Conservation (phyloP, 2,888 invertebrate species). For the Elysia crispata region DNA sequence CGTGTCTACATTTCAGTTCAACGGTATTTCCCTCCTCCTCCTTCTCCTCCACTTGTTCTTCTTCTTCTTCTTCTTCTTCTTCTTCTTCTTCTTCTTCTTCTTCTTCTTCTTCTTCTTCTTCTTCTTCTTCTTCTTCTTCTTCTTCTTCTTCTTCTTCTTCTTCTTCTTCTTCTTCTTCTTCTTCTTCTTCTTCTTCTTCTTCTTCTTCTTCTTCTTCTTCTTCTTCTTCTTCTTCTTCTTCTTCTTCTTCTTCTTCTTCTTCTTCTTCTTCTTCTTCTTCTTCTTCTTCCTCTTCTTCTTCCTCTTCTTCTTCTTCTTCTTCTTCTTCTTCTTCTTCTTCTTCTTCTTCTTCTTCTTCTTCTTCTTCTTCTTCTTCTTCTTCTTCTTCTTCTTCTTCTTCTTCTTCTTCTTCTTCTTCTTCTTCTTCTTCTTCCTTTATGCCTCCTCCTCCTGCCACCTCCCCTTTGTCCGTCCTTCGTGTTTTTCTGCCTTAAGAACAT, state of each 20-base stretch:
- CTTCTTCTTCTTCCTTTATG: constrained; percentile 80
- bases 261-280: constrained; percentile 21
- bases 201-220: constrained; percentile 10
- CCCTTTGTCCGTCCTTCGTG: too few species aligned
- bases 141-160: constrained; percentile 16
- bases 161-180: background rate
- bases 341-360: constrained; percentile 21
- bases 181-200: background rate
- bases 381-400: background rate
- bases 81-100: background rate
- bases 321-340: constrained; percentile 40
- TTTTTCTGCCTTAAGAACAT: too few species aligned
- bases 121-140: background rate
- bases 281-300: constrained; percentile 34
- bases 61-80: too few species aligned
- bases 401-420: background rate
- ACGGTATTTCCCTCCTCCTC: too few species aligned
- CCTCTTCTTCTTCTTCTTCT: constrained; percentile 29
- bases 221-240: background rate
- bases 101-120: background rate
- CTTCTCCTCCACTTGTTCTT: too few species aligned
- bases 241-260: constrained; percentile 15
- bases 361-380: background rate
- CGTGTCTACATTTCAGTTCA: too few species aligned
- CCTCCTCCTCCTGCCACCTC: background rate